Evolutionary conservation across 2,797 vertebrate species (phyloP), one percentile per base, ranked within the genome.

Genomic region (Enteromius unitaeniatus): DNA sequence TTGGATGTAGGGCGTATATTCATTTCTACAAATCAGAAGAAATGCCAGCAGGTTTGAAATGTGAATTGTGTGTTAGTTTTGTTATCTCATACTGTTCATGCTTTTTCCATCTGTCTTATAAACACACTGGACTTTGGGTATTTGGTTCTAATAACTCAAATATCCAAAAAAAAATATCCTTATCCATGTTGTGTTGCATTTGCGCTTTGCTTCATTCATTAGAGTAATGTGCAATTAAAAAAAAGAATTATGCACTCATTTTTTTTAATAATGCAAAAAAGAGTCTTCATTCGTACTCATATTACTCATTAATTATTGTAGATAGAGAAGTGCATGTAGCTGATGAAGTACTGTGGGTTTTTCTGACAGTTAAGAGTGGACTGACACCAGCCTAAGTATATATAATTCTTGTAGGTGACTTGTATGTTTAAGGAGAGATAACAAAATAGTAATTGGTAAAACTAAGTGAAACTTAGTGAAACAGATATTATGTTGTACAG

Each of bases 101-200:
- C 42, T 76, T 51, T 81, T 74, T 34, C 15, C 21, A 81, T 42
- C 2, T n/a, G n/a, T 26, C 42, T 81, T 74, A 64, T 64, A 37
- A 62, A 73, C 21, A 62, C 28, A 11, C 26, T 49, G 80, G 19
- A n/a, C 40, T 82, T 82, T 82, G 80, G 70, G 42, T 65, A 65
- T 74, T 74, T 65, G 58, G 21, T 23, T 74, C 21, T 65, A n/a
- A 65, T 74, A 9, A 19, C 15, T 37, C 40, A 64, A 31, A 81
- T 47, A 65, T 75, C 23, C 34, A 15, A 49, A 74, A 47, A 45
- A 45, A 31, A n/a, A 40, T n/a, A n/a, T 19, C 1, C 65, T 10
- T 26, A 26, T 65, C 58, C 45, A 37, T 74, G 23, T 45, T 37
- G 69, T 72, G 34, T 72, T 60, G 37, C 26, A 19, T 60, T 47